Conservation (phyloP, 1,140 invertebrate genomes). For the Lycorma delicatula region DNA sequence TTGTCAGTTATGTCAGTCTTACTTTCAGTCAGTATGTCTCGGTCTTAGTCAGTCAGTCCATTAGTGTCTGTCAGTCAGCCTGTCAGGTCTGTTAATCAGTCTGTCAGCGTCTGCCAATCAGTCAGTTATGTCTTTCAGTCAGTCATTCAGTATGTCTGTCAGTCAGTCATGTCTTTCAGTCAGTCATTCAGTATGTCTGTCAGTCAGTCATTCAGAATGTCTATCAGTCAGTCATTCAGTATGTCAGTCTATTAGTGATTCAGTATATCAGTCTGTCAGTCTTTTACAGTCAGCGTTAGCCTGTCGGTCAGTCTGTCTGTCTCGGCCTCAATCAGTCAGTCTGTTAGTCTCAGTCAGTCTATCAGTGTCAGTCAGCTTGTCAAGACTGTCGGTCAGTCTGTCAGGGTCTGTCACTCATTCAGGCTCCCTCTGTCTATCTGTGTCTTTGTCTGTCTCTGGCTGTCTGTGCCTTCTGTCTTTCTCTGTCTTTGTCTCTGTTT, state of each 20-base stretch:
- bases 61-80: conserved; percentile 16
- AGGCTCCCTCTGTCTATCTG: conserved; percentile 24
- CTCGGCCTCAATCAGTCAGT: conserved; percentile 15
- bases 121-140: conserved; percentile 20
- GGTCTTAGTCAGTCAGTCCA: too few species aligned
- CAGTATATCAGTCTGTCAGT: conserved; percentile 22
- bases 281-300: conserved; percentile 26
- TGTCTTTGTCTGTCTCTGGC: conserved; percentile 26
- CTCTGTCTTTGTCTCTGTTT: too few species aligned
- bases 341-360: conserved; percentile 14
- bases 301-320: conserved; percentile 27
- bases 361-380: conserved; percentile 20
- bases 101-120: conserved; percentile 15
- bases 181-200: conserved; percentile 19
- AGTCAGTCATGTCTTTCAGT: conserved; percentile 17
- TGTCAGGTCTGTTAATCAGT: conserved; percentile 19
- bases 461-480: too few species aligned
- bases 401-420: conserved; percentile 15
- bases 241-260: conserved; percentile 23
- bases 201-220: conserved; percentile 17
- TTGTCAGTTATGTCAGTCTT: conserved; percentile 17
- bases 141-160: too few species aligned
- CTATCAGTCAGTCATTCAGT: conserved; percentile 6
- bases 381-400: not conserved
- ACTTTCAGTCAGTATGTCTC: conserved; percentile 18